phyloP scores from a whole-genome alignment of 2,888 invertebrate genomes.

The Ophion ventricosus region DNA sequence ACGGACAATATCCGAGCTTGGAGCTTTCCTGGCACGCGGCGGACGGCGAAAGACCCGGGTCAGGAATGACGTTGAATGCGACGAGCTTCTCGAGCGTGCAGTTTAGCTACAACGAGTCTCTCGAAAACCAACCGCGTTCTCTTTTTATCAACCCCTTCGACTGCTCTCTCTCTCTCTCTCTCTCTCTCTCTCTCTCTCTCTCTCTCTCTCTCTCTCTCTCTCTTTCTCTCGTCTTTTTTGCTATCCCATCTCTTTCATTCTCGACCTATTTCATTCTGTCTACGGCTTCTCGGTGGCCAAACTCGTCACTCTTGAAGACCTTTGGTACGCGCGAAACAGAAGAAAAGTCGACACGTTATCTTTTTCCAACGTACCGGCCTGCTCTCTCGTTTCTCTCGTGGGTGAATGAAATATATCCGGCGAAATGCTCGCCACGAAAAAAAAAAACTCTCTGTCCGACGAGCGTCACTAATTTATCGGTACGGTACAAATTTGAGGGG shows the following conservation, averaged over 20 bases:
- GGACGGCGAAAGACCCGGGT: constrained; percentile 50
- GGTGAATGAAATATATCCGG: neutral
- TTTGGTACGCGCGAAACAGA: constrained; percentile 10
- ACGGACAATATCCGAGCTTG: constrained; percentile 52
- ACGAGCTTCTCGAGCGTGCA: constrained; percentile 56
- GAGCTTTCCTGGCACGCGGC: constrained; percentile 58
- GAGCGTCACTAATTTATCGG: neutral
- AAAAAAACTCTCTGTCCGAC: neutral
- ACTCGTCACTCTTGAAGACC: constrained; percentile 42
- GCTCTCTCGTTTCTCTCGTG: constrained; percentile 6
- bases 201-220: constrained; percentile 21
- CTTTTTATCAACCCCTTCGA: constrained; percentile 12
- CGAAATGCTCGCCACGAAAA: neutral
- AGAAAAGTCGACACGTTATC: constrained; percentile 18
- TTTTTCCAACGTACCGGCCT: constrained; percentile 4
- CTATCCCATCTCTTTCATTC: constrained; percentile 46
- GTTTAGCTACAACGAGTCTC: constrained; percentile 55
- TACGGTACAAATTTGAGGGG: neutral
- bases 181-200: constrained; percentile 8
- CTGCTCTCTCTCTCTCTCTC: constrained; percentile 17
- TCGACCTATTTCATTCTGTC: constrained; percentile 55
- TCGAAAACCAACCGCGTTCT: constrained; percentile 33
- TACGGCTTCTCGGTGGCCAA: constrained; percentile 56
- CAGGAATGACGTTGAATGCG: constrained; percentile 63
- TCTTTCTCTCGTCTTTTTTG: constrained; percentile 16